Evolutionary conservation across 2,113 vertebrate species (phyloP).

Genomic region (Hippocampus guttulatus): DNA sequence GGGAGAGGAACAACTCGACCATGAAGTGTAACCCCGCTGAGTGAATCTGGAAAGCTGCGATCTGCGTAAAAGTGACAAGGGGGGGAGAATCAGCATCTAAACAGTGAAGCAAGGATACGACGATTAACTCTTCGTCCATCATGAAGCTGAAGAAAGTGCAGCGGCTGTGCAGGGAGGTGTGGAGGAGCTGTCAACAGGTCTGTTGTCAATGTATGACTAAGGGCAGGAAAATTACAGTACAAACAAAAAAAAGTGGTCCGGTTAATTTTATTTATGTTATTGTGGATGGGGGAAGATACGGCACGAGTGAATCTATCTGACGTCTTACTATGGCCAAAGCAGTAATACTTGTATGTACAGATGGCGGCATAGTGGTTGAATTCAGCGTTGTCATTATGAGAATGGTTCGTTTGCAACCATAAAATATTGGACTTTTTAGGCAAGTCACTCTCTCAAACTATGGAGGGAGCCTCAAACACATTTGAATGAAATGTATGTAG

Average conservation of each 20-base stretch:
- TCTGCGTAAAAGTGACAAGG: conserved; percentile 22
- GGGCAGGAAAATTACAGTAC: background rate
- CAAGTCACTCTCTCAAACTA: conserved; percentile 26
- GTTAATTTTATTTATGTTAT: background rate
- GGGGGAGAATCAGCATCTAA: conserved; percentile 18
- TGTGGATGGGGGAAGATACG: background rate
- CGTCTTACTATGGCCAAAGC: background rate
- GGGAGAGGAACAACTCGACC: conserved; percentile 12
- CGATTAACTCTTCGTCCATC: conserved; percentile 28
- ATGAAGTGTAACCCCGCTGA: conserved; percentile 18
- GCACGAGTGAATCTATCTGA: background rate
- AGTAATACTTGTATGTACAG: no score
- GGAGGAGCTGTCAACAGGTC: conserved; percentile 76
- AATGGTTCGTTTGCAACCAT: background rate
- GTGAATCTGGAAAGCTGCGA: conserved; percentile 34
- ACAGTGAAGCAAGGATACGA: conserved; percentile 20
- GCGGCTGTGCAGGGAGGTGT: conserved; percentile 65
- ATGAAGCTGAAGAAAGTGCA: conserved; percentile 75
- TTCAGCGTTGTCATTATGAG: background rate
- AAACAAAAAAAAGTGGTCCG: background rate
- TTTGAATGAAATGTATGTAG: conserved; percentile 8
- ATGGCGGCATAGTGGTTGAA: background rate
- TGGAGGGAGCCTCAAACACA: background rate
- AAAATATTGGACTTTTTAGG: background rate
- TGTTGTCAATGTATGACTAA: conserved; percentile 21